A percentile compares a stretch with the other conserved stretches of the same genome.
Evolutionary conservation across 2,888 invertebrate genomes (phyloP).

Genomic region (Cabera pusaria): DNA sequence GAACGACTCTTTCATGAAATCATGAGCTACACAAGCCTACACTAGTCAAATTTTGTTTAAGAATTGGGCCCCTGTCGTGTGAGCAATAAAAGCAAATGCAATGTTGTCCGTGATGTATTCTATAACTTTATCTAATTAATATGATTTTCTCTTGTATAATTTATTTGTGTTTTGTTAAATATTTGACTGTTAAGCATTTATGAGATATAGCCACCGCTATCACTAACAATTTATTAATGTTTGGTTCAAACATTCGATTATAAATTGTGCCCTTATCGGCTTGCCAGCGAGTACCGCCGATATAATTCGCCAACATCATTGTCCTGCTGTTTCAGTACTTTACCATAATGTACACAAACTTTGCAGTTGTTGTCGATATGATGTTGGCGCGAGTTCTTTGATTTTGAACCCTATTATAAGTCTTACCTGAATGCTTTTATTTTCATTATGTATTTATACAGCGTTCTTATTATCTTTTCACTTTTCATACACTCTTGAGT

Average conservation of each 20-base stretch:
- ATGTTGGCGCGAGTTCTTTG: too few relatives aligned
- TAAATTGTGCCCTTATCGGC: conserved; percentile 49
- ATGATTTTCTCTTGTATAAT: too few relatives aligned
- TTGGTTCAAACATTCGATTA: conserved; percentile 47
- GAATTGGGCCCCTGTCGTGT: too few relatives aligned
- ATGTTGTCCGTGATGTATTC: too few relatives aligned
- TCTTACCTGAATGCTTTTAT: too few relatives aligned
- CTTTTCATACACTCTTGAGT: not conserved
- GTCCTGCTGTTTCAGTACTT: conserved; percentile 12
- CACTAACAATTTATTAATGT: conserved; percentile 53
- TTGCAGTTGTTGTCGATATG: too few relatives aligned
- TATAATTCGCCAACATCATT: conserved; percentile 29
- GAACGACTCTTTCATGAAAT: too few relatives aligned
- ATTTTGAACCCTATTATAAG: conserved; percentile 13
- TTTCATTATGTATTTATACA: not conserved
- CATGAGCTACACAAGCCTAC: too few relatives aligned
- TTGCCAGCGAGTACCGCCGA: conserved; percentile 43
- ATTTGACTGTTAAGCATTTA: conserved; percentile 23
- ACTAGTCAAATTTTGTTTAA: too few relatives aligned
- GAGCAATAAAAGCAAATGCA: too few relatives aligned
- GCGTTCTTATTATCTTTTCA: not conserved
- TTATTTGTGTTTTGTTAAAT: too few relatives aligned
- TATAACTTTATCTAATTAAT: too few relatives aligned
- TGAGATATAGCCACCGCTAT: conserved; percentile 46
- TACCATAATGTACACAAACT: conserved; percentile 13